phyloP scores from a whole-genome alignment of 2,113 vertebrate genomes.

The Lophius piscatorius region DNA sequence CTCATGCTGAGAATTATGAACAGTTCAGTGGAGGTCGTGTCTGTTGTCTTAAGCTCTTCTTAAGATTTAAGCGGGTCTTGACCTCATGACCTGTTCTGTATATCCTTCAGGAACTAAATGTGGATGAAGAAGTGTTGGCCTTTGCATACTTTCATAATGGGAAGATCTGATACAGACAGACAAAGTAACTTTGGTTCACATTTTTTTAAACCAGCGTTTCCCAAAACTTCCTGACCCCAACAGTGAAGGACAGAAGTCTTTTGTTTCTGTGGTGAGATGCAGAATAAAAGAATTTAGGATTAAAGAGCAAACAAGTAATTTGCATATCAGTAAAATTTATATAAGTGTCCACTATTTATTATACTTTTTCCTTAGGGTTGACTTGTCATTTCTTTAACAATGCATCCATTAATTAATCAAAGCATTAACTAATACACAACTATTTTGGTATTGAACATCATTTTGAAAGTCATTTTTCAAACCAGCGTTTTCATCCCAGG shows the following conservation, averaged over 20 bases:
- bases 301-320: slow-evolving; percentile 14
- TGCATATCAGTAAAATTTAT: too few species aligned
- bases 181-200: slow-evolving; percentile 10
- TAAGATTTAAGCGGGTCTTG: slow-evolving; percentile 35
- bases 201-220: slow-evolving; percentile 24
- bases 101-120: slow-evolving; percentile 32
- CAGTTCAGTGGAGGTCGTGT: slow-evolving; percentile 11
- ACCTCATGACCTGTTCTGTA: slow-evolving; percentile 23
- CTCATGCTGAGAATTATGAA: neutral
- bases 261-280: slow-evolving; percentile 11
- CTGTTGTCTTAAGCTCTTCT: slow-evolving; percentile 39
- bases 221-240: slow-evolving; percentile 53
- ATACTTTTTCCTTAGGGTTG: too few species aligned
- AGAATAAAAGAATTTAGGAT: slow-evolving; percentile 11
- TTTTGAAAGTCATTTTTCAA: too few species aligned
- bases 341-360: too few species aligned
- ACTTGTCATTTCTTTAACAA: too few species aligned
- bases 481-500: too few species aligned
- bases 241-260: slow-evolving; percentile 12
- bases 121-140: slow-evolving; percentile 40
- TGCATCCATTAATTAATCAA: too few species aligned
- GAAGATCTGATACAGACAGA: slow-evolving; percentile 39
- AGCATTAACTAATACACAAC: too few species aligned
- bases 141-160: slow-evolving; percentile 36
- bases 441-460: too few species aligned